A percentile compares a stretch with the other conserved stretches of the same genome.
phyloP scores from a whole-genome alignment of 2,888 invertebrate genomes.

The Oxytorus armatus region DNA sequence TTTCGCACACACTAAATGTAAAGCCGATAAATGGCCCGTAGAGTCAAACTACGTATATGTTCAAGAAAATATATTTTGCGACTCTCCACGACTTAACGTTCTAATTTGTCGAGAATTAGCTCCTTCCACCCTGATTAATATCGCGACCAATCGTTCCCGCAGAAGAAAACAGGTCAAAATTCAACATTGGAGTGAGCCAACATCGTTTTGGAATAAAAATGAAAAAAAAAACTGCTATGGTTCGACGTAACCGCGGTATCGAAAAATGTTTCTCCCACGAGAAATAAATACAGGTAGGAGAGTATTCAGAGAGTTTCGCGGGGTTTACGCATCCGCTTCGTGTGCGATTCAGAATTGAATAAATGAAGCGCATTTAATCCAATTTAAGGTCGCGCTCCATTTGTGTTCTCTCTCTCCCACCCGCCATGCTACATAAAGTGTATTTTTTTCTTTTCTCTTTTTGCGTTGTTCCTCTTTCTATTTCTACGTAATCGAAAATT shows the following conservation, averaged over 20 bases:
- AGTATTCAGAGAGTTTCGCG: conserved; percentile 28
- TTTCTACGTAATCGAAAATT: conserved; percentile 65
- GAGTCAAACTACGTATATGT: too few species aligned
- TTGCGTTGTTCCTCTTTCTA: conserved; percentile 56
- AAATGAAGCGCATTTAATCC: conserved; percentile 65
- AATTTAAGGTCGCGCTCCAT: conserved; percentile 60
- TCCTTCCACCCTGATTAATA: conserved; percentile 15
- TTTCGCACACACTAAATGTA: too few species aligned
- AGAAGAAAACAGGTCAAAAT: conserved; percentile 11
- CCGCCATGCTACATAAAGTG: background rate
- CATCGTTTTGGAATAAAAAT: background rate
- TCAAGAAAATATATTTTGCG: background rate
- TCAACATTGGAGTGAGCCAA: conserved; percentile 6
- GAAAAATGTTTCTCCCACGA: conserved; percentile 46
- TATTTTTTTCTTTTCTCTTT: conserved; percentile 44
- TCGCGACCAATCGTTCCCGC: background rate
- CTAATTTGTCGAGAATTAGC: background rate
- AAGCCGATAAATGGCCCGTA: too few species aligned
- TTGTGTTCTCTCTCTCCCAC: conserved; percentile 12
- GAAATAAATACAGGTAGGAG: conserved; percentile 42
- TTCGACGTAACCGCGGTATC: background rate
- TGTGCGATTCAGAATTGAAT: conserved; percentile 62
- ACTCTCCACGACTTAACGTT: too few species aligned
- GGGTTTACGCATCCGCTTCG: conserved; percentile 34
- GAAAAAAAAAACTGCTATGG: conserved; percentile 20